A percentile compares a stretch with the other conserved stretches of the same genome.
Conservation (phyloP, 2,113 vertebrate species). For the Onychostruthus taczanowskii region DNA sequence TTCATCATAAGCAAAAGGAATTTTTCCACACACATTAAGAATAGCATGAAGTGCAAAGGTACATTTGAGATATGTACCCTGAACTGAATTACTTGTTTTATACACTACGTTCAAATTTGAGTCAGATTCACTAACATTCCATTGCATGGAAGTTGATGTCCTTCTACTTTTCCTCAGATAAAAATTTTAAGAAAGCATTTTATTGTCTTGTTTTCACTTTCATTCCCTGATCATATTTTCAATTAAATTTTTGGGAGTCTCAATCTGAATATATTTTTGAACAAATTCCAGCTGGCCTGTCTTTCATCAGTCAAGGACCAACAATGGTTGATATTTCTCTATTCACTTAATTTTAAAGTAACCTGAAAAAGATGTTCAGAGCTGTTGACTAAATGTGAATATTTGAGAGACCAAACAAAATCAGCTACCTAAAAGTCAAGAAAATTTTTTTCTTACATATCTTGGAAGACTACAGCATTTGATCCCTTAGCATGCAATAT, state of each 20-base stretch:
- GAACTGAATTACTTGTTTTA: not conserved
- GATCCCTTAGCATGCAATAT: not conserved
- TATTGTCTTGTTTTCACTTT: not conserved
- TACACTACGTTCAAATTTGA: not conserved
- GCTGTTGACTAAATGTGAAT: not conserved
- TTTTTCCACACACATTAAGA: conserved; percentile 54
- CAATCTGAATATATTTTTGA: not conserved
- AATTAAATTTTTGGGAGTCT: not conserved
- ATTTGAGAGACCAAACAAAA: not conserved
- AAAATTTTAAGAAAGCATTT: conserved; percentile 27
- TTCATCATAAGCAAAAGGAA: conserved; percentile 47
- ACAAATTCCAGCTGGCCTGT: not conserved
- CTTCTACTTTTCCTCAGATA: conserved; percentile 30
- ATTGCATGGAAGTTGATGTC: not conserved
- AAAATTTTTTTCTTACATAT: not conserved
- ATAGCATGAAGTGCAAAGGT: conserved; percentile 38
- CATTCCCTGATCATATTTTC: not conserved
- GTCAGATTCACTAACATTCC: conserved; percentile 26
- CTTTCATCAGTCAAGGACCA: not conserved
- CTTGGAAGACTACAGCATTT: not conserved
- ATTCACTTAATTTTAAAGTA: not conserved
- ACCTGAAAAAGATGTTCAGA: not conserved
- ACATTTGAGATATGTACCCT: not conserved
- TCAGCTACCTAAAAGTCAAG: not conserved
- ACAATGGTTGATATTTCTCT: not conserved